Percentiles rank a stretch among this genome's conserved stretches.
phyloP scores from a whole-genome alignment of 1,140 invertebrate species.

The Laodelphax striatellus region DNA sequence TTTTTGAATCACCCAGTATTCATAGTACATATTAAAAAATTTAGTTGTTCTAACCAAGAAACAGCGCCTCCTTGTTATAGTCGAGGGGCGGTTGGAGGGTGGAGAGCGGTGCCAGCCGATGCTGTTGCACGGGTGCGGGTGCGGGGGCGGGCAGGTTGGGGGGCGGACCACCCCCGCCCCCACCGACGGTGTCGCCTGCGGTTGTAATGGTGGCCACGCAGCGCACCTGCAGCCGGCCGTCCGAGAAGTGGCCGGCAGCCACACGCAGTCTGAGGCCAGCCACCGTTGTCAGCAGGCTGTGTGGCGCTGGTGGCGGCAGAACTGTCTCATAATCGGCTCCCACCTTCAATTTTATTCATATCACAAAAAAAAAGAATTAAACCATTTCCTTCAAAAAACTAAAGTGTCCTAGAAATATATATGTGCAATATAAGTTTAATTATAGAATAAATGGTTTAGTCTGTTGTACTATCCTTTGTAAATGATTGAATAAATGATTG shows the following conservation, averaged over 20 bases:
- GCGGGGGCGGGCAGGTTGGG: not conserved
- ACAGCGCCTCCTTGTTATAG: not conserved
- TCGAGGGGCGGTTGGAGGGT: not conserved
- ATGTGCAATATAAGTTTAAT: too few species aligned
- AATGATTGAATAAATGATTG: too few species aligned
- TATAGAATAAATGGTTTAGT: too few species aligned
- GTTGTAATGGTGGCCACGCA: not conserved
- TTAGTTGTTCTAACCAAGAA: not conserved
- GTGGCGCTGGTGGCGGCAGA: not conserved
- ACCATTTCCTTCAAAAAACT: too few species aligned
- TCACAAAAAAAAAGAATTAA: too few species aligned
- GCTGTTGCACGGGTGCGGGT: not conserved
- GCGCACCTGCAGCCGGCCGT: not conserved
- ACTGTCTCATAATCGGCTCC: not conserved
- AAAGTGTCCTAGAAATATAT: too few species aligned
- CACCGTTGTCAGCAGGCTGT: not conserved
- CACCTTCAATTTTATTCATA: not conserved
- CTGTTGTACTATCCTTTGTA: too few species aligned
- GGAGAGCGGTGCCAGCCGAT: not conserved
- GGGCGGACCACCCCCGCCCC: too few species aligned
- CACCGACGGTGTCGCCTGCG: not conserved
- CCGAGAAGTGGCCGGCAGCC: not conserved
- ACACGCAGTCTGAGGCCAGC: not conserved
- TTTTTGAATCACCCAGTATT: too few species aligned
- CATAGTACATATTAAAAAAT: too few species aligned